Conservation (phyloP, 2,888 invertebrate genomes). For the Diadegma fenestrale region DNA sequence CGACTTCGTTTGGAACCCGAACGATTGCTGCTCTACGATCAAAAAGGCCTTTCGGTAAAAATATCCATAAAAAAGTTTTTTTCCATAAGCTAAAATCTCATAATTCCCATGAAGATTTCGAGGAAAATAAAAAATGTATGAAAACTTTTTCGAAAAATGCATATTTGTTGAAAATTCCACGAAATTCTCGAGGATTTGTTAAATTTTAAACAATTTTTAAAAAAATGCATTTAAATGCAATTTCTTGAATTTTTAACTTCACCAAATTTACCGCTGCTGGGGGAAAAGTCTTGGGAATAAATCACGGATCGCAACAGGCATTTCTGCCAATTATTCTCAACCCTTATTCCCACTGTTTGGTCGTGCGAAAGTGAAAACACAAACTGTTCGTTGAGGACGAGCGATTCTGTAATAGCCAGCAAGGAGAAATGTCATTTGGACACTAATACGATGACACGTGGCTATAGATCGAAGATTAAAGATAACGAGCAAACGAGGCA, state of each 20-base stretch:
- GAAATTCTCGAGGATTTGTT: background rate
- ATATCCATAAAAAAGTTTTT: background rate
- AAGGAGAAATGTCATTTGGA: constrained; percentile 41
- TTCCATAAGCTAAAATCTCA: background rate
- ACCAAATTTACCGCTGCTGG: background rate
- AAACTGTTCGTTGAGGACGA: constrained; percentile 35
- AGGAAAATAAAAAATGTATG: background rate
- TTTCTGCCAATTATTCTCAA: background rate
- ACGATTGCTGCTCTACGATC: constrained; percentile 76
- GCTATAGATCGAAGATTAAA: constrained; percentile 25
- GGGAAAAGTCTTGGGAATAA: background rate
- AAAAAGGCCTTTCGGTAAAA: constrained; percentile 77
- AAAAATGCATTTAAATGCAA: background rate
- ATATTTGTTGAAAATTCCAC: background rate
- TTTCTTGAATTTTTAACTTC: background rate
- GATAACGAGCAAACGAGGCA: constrained; percentile 54
- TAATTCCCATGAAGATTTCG: background rate
- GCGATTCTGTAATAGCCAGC: constrained; percentile 12
- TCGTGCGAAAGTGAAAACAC: background rate
- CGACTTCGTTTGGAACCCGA: constrained; percentile 58
- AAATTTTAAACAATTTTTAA: too few species aligned
- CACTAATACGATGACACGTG: constrained; percentile 11
- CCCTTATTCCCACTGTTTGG: background rate
- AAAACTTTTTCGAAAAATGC: background rate
- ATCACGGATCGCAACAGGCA: background rate